phyloP scores from a whole-genome alignment of 92 coral and sea anemone genomes.

The Isaurus tuberculatus region DNA sequence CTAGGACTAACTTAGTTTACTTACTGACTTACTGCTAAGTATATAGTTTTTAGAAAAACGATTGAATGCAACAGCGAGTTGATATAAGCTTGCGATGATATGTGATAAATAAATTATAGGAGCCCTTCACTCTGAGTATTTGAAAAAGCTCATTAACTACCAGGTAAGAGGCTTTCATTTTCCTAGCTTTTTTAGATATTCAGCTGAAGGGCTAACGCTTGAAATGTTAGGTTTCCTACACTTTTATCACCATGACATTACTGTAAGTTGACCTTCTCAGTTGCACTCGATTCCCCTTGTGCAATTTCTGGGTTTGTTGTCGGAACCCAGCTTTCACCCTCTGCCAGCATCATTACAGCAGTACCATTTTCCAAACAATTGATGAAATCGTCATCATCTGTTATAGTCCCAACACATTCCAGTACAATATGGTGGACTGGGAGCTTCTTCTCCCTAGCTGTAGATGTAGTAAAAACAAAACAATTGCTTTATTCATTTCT shows the following conservation, averaged over 20 bases:
- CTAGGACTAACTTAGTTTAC: not conserved
- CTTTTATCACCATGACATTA: slow-evolving; percentile 24
- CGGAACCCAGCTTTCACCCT: slow-evolving; percentile 27
- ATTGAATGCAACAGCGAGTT: slow-evolving; percentile 21
- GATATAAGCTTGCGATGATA: slow-evolving; percentile 15
- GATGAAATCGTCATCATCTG: slow-evolving; percentile 20
- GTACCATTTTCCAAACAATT: slow-evolving; percentile 6
- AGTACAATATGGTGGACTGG: not conserved
- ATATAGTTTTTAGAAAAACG: not conserved
- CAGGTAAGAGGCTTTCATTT: slow-evolving; percentile 18
- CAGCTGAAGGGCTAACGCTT: slow-evolving; percentile 23
- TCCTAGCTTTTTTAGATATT: slow-evolving; percentile 18
- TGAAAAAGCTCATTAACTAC: slow-evolving; percentile 15
- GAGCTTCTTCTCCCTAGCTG: slow-evolving; percentile 12
- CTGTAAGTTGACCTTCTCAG: slow-evolving; percentile 9
- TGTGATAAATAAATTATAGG: slow-evolving; percentile 16
- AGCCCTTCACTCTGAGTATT: slow-evolving; percentile 19
- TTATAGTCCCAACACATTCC: slow-evolving; percentile 18
- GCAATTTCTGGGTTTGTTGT: slow-evolving; percentile 11
- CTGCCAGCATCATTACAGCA: slow-evolving; percentile 3
- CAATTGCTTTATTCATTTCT: slow-evolving; percentile 17
- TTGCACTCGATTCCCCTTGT: slow-evolving; percentile 18
- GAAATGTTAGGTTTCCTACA: slow-evolving; percentile 8
- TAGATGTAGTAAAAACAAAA: slow-evolving; percentile 13
- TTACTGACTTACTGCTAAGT: slow-evolving; percentile 3